phyloP scores from a whole-genome alignment of 2,888 invertebrate genomes.

The Epiperipatus broadwayi region DNA sequence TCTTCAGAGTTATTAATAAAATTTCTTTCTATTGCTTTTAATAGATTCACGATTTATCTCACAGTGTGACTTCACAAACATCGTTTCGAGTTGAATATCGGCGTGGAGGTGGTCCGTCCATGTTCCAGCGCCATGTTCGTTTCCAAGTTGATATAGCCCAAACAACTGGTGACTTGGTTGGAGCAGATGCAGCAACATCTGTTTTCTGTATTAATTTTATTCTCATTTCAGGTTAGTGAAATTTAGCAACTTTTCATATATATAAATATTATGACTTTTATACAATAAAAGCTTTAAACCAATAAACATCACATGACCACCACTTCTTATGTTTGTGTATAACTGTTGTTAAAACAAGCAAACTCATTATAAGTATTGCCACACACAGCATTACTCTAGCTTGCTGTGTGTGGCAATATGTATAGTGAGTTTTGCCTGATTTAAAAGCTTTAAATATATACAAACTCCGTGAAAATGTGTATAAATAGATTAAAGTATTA shows the following conservation, averaged over 20 bases:
- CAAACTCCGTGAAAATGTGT: too few relatives aligned
- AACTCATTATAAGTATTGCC: too few relatives aligned
- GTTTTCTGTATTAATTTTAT: conserved; percentile 87
- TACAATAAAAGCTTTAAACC: too few relatives aligned
- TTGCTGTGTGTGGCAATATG: too few relatives aligned
- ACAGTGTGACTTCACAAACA: conserved; percentile 94
- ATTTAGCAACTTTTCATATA: neutral
- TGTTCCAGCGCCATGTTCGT: conserved; percentile 87
- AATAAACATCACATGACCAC: too few relatives aligned
- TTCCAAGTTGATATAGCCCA: conserved; percentile 47
- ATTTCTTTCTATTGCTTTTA: conserved; percentile 20
- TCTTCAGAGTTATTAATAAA: too few relatives aligned
- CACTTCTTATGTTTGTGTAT: too few relatives aligned
- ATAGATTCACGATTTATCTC: conserved; percentile 83
- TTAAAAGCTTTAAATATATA: too few relatives aligned
- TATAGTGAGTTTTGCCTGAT: too few relatives aligned
- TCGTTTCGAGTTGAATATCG: conserved; percentile 96
- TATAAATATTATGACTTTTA: neutral
- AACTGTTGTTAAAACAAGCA: too few relatives aligned
- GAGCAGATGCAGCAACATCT: conserved; percentile 16
- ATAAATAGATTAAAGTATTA: too few relatives aligned
- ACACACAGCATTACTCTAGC: too few relatives aligned
- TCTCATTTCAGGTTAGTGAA: conserved; percentile 56
- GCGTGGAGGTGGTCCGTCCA: conserved; percentile 69
- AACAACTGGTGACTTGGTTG: conserved; percentile 41